These are phyloP conservation scores for Triplophysa yarkandensis DNA, from an alignment of 2,797 vertebrate species.

Conservation along the genomic window DNA sequence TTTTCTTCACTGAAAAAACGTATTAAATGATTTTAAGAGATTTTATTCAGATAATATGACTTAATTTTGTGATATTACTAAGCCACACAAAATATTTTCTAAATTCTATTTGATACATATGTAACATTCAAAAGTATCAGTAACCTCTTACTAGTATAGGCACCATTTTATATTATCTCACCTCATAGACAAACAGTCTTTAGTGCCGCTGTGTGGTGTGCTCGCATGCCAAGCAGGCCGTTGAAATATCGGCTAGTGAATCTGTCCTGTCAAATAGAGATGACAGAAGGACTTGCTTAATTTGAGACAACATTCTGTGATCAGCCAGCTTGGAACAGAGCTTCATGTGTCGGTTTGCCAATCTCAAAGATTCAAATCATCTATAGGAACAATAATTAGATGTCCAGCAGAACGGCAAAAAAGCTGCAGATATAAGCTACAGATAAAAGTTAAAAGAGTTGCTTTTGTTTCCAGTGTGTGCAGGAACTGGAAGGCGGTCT, in stretches of 20 bases:
- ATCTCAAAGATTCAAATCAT: slow-evolving; percentile 85
- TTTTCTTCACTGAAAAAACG: no score
- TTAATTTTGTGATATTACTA: no score
- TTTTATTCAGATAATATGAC: no score
- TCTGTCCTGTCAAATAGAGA: slow-evolving; percentile 41
- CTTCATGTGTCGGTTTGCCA: slow-evolving; percentile 67
- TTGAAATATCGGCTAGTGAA: slow-evolving; percentile 22
- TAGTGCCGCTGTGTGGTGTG: slow-evolving; percentile 43
- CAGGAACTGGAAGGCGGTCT: slow-evolving; percentile 37
- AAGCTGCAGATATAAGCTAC: slow-evolving; percentile 66
- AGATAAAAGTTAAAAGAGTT: slow-evolving; percentile 40
- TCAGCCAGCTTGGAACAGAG: slow-evolving; percentile 63
- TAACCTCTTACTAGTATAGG: neutral
- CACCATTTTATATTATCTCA: slow-evolving; percentile 9
- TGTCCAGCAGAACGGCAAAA: slow-evolving; percentile 81
- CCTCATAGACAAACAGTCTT: slow-evolving; percentile 22
- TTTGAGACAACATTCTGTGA: slow-evolving; percentile 68
- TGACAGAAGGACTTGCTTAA: slow-evolving; percentile 63
- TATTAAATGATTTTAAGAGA: no score
- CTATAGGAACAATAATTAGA: slow-evolving; percentile 82
- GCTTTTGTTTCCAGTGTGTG: slow-evolving; percentile 36
- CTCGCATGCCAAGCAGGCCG: slow-evolving; percentile 1
- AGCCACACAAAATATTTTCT: no score
- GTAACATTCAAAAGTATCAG: no score
- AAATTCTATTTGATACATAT: no score